Base-by-base conservation (phyloP, 1,140 invertebrate genomes). In the Mylabris phalerata region DNA sequence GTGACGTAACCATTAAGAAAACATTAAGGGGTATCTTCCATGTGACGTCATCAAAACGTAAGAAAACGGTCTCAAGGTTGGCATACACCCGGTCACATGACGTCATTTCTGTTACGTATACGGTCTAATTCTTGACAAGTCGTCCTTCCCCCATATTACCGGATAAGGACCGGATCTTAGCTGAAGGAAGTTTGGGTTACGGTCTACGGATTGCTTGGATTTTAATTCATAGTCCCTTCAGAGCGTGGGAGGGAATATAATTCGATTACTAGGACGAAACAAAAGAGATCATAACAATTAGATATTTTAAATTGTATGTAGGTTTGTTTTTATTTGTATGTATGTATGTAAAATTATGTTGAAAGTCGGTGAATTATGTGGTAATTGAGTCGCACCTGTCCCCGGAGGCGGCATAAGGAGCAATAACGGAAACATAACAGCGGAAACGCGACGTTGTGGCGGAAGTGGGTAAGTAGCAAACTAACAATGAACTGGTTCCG, bases 31-130 rank as follows among this genome's bases (percentile, higher is more conserved):
- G 32, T 32, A 7, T 32, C 32, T 32, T 32, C 32, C 32, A 32
- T 32, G 7, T 32, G 32, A 32, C 32, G 32, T 32, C 32, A 32
- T 1, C 7, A 7, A 7, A 19, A 56, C 52, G 54, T 67, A 71
- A 71, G 69, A 69, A 71, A 71, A 70, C 63, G 59, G 67, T 70
- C 69, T 71, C 67, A 71, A 71, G 69, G 69, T 65, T 71, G 63
- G 56, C 44, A 58, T 52, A 50, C 59, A 61, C 70, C 69, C 69
- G 64, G 63, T 71, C 66, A 70, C 67, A 67, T 71, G 66, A 70
- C 60, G 41, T n/a, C 41, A 42, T n/a, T 42, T 3, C 9, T 50
- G 45, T 55, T 63, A 45, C 54, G 45, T 55, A 27, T 45, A 52
- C 49, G 40, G 13, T 42, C 40, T 48, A 39, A 48, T 52, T 60